Base-by-base conservation (phyloP, 2,797 vertebrate genomes). In the Pelodytes ibericus region DNA sequence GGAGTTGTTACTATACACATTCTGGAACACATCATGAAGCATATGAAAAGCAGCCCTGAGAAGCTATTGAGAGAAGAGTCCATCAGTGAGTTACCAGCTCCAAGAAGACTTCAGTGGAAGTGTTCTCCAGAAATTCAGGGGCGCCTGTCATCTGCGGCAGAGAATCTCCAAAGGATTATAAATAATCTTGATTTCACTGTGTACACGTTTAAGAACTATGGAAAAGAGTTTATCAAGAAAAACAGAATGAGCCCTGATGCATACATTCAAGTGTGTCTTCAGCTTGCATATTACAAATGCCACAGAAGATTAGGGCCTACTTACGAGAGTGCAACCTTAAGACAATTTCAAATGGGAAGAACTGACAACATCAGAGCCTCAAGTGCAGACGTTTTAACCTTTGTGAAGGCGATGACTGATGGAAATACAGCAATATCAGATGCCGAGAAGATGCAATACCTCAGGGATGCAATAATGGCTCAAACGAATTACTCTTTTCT, bases 351-450 rank as follows among this genome's bases (percentile, higher is more conserved):
- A 0, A 89, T 94, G 15, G 98, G 97, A 4, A 92, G 97, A 2
- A 97, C 98, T 0, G 98, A 99, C 80, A 99, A 99, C 77, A 99
- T 99, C 57, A 92, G 98, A 63, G 98, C 98, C 0, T 95, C 96
- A 31, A 98, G 96, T n/a, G 81, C 79, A 0, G 94, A 97, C 87
- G 96, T 93, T 0, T 80, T 96, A 83, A 87, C 85, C 61, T 98
- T 99, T 82, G 95, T 93, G 64, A 91, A 83, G 85, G 90, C 94
- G 31, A 90, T 97, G 94, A 89, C 85, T 49, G 94, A 94, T 31
- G 90, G 87, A 74, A 87, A 85, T 81, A 71, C 79, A 26, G 29
- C 86, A 25, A 64, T 87, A 47, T 82, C 83, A 16, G 92, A 94
- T 72, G 83, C 84, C 0, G 94, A 96, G 83, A 98, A 95, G 86